These are phyloP conservation scores for Sciurus carolinensis DNA, from an alignment of 2,797 vertebrate genomes.

Conservation along the genomic window DNA sequence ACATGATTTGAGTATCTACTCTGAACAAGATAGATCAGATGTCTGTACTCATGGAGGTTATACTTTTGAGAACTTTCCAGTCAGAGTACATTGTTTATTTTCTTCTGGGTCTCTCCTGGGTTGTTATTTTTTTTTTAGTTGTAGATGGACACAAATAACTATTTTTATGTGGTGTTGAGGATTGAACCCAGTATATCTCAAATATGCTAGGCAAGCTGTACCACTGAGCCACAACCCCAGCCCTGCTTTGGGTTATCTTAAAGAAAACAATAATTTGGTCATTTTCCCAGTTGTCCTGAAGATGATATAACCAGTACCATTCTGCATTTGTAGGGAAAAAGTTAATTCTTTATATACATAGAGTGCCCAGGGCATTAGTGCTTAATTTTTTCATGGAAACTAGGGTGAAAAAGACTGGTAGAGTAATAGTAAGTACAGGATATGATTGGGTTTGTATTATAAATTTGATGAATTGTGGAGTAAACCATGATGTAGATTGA, in stretches of 20 bases:
- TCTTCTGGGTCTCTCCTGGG: background rate
- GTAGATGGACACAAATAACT: too few relatives aligned
- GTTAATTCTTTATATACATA: background rate
- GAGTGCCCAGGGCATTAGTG: background rate
- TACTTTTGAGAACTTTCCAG: background rate
- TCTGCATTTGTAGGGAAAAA: background rate
- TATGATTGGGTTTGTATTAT: background rate
- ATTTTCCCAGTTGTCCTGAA: conserved; percentile 1
- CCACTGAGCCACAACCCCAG: too few relatives aligned
- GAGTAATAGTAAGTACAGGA: background rate
- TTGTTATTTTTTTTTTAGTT: background rate
- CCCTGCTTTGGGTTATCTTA: background rate
- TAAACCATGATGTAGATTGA: background rate
- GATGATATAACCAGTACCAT: background rate
- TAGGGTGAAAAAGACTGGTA: background rate
- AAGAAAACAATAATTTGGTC: background rate
- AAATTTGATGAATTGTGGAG: background rate
- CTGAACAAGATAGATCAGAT: background rate
- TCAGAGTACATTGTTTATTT: background rate
- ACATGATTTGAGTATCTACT: background rate
- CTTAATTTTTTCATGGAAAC: conserved; percentile 27
- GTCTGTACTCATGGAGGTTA: background rate
- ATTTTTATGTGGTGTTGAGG: too few relatives aligned
- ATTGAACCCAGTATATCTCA: too few relatives aligned
- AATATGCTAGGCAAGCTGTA: too few relatives aligned